Evolutionary conservation across 2,888 invertebrate species (phyloP).

Genomic region (Phaedon cochleariae): DNA sequence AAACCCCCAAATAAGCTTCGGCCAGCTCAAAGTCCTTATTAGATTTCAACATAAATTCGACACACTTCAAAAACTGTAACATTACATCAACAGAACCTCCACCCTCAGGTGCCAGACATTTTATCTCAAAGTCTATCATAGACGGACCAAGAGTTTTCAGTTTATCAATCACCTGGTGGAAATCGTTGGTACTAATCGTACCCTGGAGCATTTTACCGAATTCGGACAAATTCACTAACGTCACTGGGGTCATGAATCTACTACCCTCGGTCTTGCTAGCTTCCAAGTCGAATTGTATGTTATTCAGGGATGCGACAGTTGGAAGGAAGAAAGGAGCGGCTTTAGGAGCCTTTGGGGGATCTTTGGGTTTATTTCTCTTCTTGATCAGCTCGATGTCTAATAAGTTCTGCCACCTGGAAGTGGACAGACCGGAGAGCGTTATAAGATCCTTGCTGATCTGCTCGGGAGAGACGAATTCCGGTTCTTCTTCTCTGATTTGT

Average conservation of each 20-base stretch:
- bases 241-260: slow-evolving; percentile 67
- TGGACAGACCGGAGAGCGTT: slow-evolving; percentile 84
- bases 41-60: slow-evolving; percentile 74
- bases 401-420: slow-evolving; percentile 92
- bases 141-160: slow-evolving; percentile 81
- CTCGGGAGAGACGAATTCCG: slow-evolving; percentile 74
- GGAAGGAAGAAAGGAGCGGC: slow-evolving; percentile 96
- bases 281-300: slow-evolving; percentile 80
- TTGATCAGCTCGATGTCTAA: slow-evolving; percentile 70
- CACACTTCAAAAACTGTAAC: slow-evolving; percentile 79
- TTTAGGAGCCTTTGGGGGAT: slow-evolving; percentile 81
- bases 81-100: slow-evolving; percentile 78
- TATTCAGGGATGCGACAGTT: slow-evolving; percentile 83
- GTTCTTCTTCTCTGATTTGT: slow-evolving; percentile 58
- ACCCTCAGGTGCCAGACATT: slow-evolving; percentile 79
- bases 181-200: slow-evolving; percentile 65
- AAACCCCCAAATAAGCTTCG: slow-evolving; percentile 88
- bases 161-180: slow-evolving; percentile 67
- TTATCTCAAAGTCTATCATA: slow-evolving; percentile 87
- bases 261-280: slow-evolving; percentile 56
- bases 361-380: slow-evolving; percentile 89
- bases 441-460: slow-evolving; percentile 81
- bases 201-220: slow-evolving; percentile 73
- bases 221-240: slow-evolving; percentile 71
- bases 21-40: slow-evolving; percentile 89